Percentiles rank a stretch among this genome's conserved stretches.
Conservation (phyloP, 2,797 vertebrate species). For the Rallus crepitans region DNA sequence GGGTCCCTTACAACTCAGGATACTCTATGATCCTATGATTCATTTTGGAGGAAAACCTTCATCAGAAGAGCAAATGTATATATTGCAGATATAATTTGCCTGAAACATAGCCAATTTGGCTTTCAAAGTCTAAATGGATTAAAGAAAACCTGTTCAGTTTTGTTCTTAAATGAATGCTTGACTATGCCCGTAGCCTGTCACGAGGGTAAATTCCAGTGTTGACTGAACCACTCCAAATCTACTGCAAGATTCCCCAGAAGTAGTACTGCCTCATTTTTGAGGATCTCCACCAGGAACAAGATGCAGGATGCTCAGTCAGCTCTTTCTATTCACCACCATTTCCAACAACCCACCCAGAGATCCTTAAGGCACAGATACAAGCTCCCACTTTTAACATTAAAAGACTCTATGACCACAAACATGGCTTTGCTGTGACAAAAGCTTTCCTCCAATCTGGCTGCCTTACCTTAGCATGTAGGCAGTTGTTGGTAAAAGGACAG, state of each 20-base stretch:
- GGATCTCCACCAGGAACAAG: neutral
- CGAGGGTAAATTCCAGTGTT: neutral
- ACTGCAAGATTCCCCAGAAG: neutral
- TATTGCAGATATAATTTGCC: neutral
- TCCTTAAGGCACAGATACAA: neutral
- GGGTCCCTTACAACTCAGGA: no score
- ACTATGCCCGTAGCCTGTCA: neutral
- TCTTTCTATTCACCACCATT: neutral
- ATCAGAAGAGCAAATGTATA: neutral
- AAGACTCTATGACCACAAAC: neutral
- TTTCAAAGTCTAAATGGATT: neutral
- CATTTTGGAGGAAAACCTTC: neutral
- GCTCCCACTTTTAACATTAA: neutral
- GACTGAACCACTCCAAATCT: neutral
- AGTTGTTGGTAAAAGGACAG: constrained; percentile 93
- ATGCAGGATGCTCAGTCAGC: neutral
- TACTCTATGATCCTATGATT: no score
- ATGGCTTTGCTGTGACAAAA: neutral
- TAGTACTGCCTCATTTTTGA: neutral
- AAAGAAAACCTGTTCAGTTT: neutral
- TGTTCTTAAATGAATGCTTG: neutral
- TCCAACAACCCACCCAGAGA: neutral
- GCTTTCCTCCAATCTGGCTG: neutral
- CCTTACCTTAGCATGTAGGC: constrained; percentile 95
- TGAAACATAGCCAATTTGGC: neutral